Evolutionary conservation across 2,888 invertebrate genomes (phyloP), one percentile per base, ranked within the genome.

Genomic region (Drosophila melanocephala): DNA sequence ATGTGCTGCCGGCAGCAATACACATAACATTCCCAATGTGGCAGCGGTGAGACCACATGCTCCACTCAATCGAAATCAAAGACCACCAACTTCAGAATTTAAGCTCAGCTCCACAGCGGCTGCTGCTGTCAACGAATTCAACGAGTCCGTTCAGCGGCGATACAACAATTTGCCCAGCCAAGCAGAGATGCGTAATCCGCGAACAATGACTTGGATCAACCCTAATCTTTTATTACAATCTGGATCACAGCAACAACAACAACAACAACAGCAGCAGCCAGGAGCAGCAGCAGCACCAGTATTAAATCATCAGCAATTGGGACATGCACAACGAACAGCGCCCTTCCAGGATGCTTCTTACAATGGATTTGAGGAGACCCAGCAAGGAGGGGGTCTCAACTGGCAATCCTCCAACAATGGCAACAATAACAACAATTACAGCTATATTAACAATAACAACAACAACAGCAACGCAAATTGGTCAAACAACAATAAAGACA

Each of bases 141-240:
- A 44, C 22, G 58, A 50, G 12, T 10, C 58, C 0, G 22, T 26
- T 2, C 22, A 22, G 19, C 28, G 62, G 9, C 60, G 50, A 9
- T 62, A 22, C 10, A 67, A 42, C 19, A 53, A 26, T 30, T 9
- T 44, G 26, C 44, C 56, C 4, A 37, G 19, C 19, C 22, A 7
- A 5, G 2, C 51, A 0, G 65, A 70, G 14, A 0, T 33, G 26
- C 70, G 64, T 14, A 58, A 80, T 72, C 61, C 77, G 30, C 72
- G 67, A 1, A 55, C 53, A 14, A 51, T 51, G 10, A 72, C 53
- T 6, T 72, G 72, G 72, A 5, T 2, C 19, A 60, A 47, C 35
- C 3, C 35, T 42, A 63, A n/a, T 22, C 9, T 14, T 56, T n/a
- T 51, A 51, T n/a, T 42, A 14, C 16, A 28, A 16, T 22, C 47